Base-by-base conservation (phyloP, 2,888 invertebrate species). In the Athalia rosae region DNA sequence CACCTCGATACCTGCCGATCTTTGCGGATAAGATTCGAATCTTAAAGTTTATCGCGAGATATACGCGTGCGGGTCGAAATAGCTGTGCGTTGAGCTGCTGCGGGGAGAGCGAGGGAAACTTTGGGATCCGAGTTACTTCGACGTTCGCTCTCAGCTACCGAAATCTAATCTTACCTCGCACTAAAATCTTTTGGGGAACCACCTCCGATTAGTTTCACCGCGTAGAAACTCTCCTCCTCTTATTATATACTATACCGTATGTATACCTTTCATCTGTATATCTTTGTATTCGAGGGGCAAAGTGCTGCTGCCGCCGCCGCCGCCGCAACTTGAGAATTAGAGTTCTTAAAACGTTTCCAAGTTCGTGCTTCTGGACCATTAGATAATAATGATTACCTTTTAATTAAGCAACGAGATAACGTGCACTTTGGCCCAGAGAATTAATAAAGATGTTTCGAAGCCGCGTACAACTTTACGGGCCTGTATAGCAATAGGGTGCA, bases 21-120 rank as follows among this genome's bases (percentile, higher is more conserved):
- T n/a, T 15, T 13, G 62, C 48, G 47, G 77, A 77, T 77, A 77
- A 77, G 77, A 77, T 77, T 59, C 8, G 45, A 77, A 77, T 77
- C 77, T 77, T 13, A 15, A 4, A 48, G 63, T 69, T 69, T 58
- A 59, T 77, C 67, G 77, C 58, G 41, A 66, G 59, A 63, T 59
- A 61, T 43, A 41, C 0, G 28, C 28, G 28, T 28, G 2, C 28
- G 28, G 28, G 28, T 28, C 28, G 28, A 28, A 28, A 28, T 28
- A 28, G 28, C 28, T 28, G 28, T 28, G 28, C 28, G 28, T 28
- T 28, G 28, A n/a, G 28, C 28, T 28, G 28, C 28, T 28, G 28
- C 28, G 28, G 28, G 28, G 28, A 28, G 28, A 28, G 28, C 28
- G 28, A 28, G 28, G 28, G 28, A 28, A 28, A 28, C 28, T 28